Conservation (phyloP, 1,140 invertebrate genomes). For the Harpegnathos saltator region DNA sequence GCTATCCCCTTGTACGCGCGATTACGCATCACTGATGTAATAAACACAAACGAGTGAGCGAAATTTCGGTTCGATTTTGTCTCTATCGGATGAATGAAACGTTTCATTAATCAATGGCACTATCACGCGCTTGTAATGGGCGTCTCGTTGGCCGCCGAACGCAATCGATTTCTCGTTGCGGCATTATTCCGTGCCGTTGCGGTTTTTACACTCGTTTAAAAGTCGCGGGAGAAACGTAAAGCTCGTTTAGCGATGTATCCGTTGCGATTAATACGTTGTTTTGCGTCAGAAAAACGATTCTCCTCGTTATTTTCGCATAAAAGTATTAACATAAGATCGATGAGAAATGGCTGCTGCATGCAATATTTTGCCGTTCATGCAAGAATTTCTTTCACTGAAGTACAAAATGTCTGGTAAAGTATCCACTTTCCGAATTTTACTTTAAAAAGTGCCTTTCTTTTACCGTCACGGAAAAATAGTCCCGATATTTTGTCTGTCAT, state of each 20-base stretch:
- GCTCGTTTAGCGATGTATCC: not conserved
- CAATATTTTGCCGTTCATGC: no score
- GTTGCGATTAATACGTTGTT: not conserved
- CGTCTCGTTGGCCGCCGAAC: not conserved
- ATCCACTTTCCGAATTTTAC: no score
- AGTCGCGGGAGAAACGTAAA: slow-evolving; percentile 1
- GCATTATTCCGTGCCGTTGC: slow-evolving; percentile 16
- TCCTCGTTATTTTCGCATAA: no score
- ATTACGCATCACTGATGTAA: slow-evolving; percentile 1
- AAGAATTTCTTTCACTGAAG: no score
- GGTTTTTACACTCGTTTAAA: not conserved
- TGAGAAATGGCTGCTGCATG: no score
- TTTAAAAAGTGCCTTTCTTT: no score
- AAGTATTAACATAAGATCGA: no score
- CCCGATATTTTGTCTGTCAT: no score
- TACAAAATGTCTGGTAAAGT: no score
- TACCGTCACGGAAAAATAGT: no score
- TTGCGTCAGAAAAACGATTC: not conserved
- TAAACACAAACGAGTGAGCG: slow-evolving; percentile 46
- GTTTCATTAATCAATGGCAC: slow-evolving; percentile 51
- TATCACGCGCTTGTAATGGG: not conserved
- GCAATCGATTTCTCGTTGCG: slow-evolving; percentile 20
- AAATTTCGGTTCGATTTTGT: slow-evolving; percentile 35
- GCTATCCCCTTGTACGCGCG: not conserved
- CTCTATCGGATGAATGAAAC: slow-evolving; percentile 54